Evolutionary conservation across 2,888 invertebrate species (phyloP).

Genomic region (Tachina grossa): DNA sequence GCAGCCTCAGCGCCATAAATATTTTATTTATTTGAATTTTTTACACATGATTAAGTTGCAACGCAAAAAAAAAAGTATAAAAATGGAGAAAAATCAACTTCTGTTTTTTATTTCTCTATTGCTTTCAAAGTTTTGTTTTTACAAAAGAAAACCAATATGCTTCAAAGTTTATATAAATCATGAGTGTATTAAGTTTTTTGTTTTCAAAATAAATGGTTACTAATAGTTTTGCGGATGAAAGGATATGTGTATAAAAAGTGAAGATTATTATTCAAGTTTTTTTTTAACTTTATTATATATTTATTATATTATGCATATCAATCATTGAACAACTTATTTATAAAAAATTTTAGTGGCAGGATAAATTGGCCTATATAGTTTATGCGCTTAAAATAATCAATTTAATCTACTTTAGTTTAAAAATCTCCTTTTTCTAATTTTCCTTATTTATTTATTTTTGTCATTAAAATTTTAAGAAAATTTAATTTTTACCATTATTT

Average conservation of each 20-base stretch:
- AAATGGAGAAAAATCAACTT: conserved; percentile 21
- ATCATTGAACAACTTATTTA: too few species aligned
- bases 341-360: too few species aligned
- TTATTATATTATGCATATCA: too few species aligned
- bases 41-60: neutral
- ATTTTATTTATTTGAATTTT: neutral
- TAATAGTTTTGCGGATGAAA: conserved; percentile 18
- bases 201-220: conserved; percentile 16
- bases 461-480: neutral
- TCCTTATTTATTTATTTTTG: too few species aligned
- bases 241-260: neutral
- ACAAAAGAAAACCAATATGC: conserved; percentile 38
- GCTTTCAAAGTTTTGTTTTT: conserved; percentile 11
- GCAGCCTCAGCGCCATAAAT: neutral
- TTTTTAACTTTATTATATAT: too few species aligned
- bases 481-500: neutral
- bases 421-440: too few species aligned
- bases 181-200: neutral
- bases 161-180: conserved; percentile 10
- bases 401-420: too few species aligned
- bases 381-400: too few species aligned
- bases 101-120: neutral
- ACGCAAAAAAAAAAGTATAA: neutral
- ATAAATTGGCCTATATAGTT: too few species aligned
- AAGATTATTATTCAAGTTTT: too few species aligned